Percentiles rank a stretch among this genome's conserved stretches.
Conservation (phyloP, 1,140 invertebrate genomes). For the Drosophila ironensis region DNA sequence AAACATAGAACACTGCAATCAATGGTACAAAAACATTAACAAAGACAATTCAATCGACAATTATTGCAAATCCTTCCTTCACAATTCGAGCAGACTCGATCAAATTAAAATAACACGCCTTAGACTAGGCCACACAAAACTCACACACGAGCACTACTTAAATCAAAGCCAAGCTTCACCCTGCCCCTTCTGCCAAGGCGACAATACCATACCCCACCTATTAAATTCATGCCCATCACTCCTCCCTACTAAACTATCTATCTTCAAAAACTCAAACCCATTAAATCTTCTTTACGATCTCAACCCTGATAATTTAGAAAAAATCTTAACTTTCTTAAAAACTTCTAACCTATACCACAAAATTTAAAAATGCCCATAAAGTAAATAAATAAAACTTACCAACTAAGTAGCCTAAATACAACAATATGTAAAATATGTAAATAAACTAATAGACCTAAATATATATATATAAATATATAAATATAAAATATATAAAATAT, state of each 20-base stretch:
- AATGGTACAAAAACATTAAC: slow-evolving; percentile 2
- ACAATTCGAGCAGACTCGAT: slow-evolving; percentile 2
- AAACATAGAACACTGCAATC: slow-evolving; percentile 12
- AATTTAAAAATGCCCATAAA: background rate
- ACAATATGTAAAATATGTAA: background rate
- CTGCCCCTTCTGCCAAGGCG: slow-evolving; percentile 9
- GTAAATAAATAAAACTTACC: slow-evolving; percentile 1
- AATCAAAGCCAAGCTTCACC: background rate
- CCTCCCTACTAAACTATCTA: slow-evolving; percentile 3
- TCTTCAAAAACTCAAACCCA: slow-evolving; percentile 3
- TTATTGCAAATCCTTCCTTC: background rate
- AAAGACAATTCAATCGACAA: slow-evolving; percentile 4
- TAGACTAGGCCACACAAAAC: slow-evolving; percentile 7
- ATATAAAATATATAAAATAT: no score
- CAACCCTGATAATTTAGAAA: no score
- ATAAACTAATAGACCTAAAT: background rate
- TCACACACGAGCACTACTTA: slow-evolving; percentile 1
- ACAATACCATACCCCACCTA: slow-evolving; percentile 5
- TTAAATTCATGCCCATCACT: slow-evolving; percentile 11
- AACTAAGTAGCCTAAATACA: background rate
- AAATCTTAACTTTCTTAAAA: no score
- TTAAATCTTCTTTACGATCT: background rate
- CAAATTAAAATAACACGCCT: slow-evolving; percentile 5
- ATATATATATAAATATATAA: no score
- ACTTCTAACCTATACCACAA: background rate